phyloP scores from a whole-genome alignment of 2,888 invertebrate species.

The Tuberolachnus salignus region DNA sequence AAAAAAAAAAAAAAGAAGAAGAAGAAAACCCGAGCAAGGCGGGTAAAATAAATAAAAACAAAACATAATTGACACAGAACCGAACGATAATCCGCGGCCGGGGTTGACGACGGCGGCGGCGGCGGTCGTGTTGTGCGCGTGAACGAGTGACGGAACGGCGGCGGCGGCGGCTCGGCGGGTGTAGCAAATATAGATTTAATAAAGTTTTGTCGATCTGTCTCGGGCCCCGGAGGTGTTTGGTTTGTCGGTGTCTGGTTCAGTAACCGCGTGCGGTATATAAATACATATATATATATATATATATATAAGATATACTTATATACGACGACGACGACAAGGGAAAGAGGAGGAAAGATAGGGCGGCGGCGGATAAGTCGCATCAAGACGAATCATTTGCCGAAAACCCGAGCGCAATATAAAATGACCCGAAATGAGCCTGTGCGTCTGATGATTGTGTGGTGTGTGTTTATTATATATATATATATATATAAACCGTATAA shows the following conservation, averaged over 20 bases:
- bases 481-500: background rate
- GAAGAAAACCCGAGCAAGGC: too few relatives aligned
- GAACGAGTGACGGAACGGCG: background rate
- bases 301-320: too few relatives aligned
- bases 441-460: background rate
- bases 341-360: slow-evolving; percentile 24
- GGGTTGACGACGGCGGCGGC: background rate
- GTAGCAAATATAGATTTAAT: slow-evolving; percentile 52
- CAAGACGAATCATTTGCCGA: slow-evolving; percentile 51
- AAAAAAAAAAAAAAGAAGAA: background rate
- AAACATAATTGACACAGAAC: slow-evolving; percentile 52
- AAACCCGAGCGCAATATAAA: slow-evolving; percentile 48
- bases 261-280: slow-evolving; percentile 26
- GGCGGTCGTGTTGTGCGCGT: slow-evolving; percentile 7
- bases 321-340: too few relatives aligned
- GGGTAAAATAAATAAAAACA: slow-evolving; percentile 36
- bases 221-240: slow-evolving; percentile 53
- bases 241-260: slow-evolving; percentile 52
- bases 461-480: background rate
- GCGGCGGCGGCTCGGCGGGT: slow-evolving; percentile 2
- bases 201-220: slow-evolving; percentile 43
- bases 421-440: slow-evolving; percentile 40
- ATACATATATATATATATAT: too few relatives aligned
- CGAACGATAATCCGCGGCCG: slow-evolving; percentile 41
- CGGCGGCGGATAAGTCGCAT: slow-evolving; percentile 40